Evolutionary conservation across 2,113 vertebrate species (phyloP), one percentile per base, ranked within the genome.

Genomic region (Benitochromis conjunctus): DNA sequence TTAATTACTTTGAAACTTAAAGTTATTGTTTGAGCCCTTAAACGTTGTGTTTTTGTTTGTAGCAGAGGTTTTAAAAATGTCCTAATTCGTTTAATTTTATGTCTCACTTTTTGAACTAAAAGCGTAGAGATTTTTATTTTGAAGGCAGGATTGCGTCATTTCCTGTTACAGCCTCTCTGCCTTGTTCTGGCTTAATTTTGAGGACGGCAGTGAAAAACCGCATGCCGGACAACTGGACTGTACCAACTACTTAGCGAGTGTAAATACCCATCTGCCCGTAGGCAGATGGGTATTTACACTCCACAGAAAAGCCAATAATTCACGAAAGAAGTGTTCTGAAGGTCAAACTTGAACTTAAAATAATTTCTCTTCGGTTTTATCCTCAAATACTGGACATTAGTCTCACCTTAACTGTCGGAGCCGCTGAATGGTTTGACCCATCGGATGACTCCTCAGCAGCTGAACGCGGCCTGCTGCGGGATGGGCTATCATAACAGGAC

Each of bases 371-470:
- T 4, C 3, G 1, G 0, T 10, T 76, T 79, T 2, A 55, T 1
- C 10, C 1, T 1, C 4, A n/a, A 3, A n/a, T 24, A 34, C 3
- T 14, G 8, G 1, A 12, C 4, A 26, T 2, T 55, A 4, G 9
- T 6, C 9, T 34, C 21, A 7, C 5, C 1, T 9, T 13, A 21
- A 80, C 36, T 21, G 3, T 6, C 13, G 11, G 5, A 54, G 12
- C 19, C 26, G 9, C 43, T 76, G 64, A 86, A 86, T 94, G 93
- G 94, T 95, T 90, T 77, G 58, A 53, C 64, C 92, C 91, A 87
- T 89, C 91, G 86, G 91, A 92, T 89, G 93, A 87, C 86, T 92
- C 26, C 41, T 46, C 46, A 91, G 92, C 87, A 94, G 92, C 89
- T 88, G 92, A 86, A 80, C 71, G 56, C 79, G 56, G 56, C 29